Conservation (phyloP, 2,797 vertebrate genomes). For the Sciurus vulgaris region DNA sequence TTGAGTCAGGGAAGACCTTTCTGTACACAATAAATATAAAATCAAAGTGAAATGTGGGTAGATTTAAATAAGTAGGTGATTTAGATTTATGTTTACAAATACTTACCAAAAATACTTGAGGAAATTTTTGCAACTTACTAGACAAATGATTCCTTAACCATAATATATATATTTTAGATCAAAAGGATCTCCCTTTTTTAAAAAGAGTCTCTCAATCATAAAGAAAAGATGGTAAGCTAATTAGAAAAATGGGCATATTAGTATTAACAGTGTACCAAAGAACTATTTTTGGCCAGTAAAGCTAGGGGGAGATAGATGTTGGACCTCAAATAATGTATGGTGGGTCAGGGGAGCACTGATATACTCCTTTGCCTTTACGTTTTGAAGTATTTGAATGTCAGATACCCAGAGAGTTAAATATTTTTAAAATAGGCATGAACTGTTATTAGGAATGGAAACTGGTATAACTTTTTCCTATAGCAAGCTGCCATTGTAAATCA, state of each 20-base stretch:
- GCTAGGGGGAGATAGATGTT: slow-evolving; percentile 27
- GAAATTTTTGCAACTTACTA: background rate
- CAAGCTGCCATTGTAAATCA: background rate
- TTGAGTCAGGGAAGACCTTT: background rate
- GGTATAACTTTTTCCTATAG: background rate
- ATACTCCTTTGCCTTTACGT: slow-evolving; percentile 28
- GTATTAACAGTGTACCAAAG: slow-evolving; percentile 46
- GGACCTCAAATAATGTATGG: slow-evolving; percentile 19
- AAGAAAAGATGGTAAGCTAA: background rate
- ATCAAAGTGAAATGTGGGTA: slow-evolving; percentile 36
- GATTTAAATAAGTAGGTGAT: slow-evolving; percentile 4
- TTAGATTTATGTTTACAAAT: slow-evolving; percentile 34
- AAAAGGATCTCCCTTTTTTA: background rate
- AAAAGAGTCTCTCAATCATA: background rate
- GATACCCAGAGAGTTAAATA: background rate
- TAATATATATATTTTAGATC: slow-evolving; percentile 1
- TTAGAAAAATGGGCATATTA: slow-evolving; percentile 59
- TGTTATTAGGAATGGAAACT: slow-evolving; percentile 37
- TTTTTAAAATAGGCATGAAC: background rate
- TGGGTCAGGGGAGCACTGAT: background rate
- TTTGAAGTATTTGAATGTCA: slow-evolving; percentile 39
- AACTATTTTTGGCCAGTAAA: slow-evolving; percentile 30
- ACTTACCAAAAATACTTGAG: slow-evolving; percentile 9
- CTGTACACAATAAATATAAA: background rate
- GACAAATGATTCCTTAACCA: background rate